These are phyloP conservation scores for Thunnus maccoyii DNA, from an alignment of 2,113 vertebrate genomes.

Conservation along the genomic window DNA sequence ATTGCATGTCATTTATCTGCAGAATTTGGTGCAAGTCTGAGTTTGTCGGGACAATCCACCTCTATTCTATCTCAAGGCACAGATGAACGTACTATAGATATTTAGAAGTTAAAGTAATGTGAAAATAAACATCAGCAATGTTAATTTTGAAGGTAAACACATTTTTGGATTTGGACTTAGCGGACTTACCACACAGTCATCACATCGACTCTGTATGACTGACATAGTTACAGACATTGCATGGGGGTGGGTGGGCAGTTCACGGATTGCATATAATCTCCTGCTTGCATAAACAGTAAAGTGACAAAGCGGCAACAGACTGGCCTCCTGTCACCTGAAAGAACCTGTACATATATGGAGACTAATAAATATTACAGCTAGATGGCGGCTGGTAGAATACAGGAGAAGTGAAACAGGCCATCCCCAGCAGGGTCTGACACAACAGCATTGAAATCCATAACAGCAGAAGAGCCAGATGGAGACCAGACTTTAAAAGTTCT, in stretches of 20 bases:
- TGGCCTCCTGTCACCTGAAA: slow-evolving; percentile 34
- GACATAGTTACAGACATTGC: slow-evolving; percentile 9
- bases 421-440: slow-evolving; percentile 38
- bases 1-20: slow-evolving; percentile 31
- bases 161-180: slow-evolving; percentile 15
- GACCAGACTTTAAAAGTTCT: slow-evolving; percentile 14
- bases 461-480: slow-evolving; percentile 56
- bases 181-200: slow-evolving; percentile 1
- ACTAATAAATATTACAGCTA: slow-evolving; percentile 65
- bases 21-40: slow-evolving; percentile 13
- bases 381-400: slow-evolving; percentile 30
- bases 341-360: slow-evolving; percentile 30
- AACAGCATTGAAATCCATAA: slow-evolving; percentile 49
- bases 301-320: slow-evolving; percentile 53
- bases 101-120: slow-evolving; percentile 22
- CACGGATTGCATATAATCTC: slow-evolving; percentile 55
- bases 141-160: slow-evolving; percentile 27
- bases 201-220: neutral
- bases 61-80: slow-evolving; percentile 63
- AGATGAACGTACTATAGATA: slow-evolving; percentile 26
- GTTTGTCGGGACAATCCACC: neutral
- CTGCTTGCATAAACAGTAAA: slow-evolving; percentile 60
- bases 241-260: slow-evolving; percentile 9
- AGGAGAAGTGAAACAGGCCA: slow-evolving; percentile 19
- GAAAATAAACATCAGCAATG: slow-evolving; percentile 15